Evolutionary conservation across 2,888 invertebrate genomes (phyloP), one percentile per base, ranked within the genome.

Genomic region (Crocallis elinguaria): DNA sequence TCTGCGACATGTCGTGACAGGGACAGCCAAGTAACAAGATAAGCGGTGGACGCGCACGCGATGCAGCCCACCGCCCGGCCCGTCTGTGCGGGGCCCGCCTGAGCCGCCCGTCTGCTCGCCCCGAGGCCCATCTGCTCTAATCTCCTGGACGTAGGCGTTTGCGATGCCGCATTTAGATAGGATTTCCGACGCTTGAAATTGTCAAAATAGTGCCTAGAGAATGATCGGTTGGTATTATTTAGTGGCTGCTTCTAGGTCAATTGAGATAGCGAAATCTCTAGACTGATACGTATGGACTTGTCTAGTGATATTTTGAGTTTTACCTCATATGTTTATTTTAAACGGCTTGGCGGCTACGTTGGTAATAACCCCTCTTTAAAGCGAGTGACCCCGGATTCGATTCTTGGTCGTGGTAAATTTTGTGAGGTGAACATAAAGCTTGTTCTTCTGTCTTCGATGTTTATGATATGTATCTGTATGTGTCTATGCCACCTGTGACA

Each of bases 21-120:
- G 55, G 79, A 77, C 78, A 75, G 73, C 60, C 71, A 66, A 68
- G 77, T 81, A 80, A 85, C 84, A 82, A 82, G 86, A 85, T 85
- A 85, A 85, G 83, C 79, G 65, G 67, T 55, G 64, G 63, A 64
- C 71, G 71, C 69, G 70, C 68, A 66, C 66, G 66, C 64, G 61
- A 66, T 62, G 61, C 62, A 56, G 37, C 51, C 60, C 13, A 46
- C 29, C 29, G 35, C 32, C 30, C 14, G 30, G 43, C 36, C 61
- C 56, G 56, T 57, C 64, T 52, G 43, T 48, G 38, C 41, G 29
- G 39, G 35, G 36, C 32, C 38, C 14, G 12, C 17, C 14, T 64
- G 55, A 62, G 33, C 60, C 48, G 43, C 55, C 56, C 60, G 58
- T 27, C 30, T 29, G 32, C 38, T 25, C 45, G 30, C 23, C 38